Percentiles rank a stretch among this genome's conserved stretches.
Conservation (phyloP, 1,140 invertebrate genomes). For the Pantala flavescens region DNA sequence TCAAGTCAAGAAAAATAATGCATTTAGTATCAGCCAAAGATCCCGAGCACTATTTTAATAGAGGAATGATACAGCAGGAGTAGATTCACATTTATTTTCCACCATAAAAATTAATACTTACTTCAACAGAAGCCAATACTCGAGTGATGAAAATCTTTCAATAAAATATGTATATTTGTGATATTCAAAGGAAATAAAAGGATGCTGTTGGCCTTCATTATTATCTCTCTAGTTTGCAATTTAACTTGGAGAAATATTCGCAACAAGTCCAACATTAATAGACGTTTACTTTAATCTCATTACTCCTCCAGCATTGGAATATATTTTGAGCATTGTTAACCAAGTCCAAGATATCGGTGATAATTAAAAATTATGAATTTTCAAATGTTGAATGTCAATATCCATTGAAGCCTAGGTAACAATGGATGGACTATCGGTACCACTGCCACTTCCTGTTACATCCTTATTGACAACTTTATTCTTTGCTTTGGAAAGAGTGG, state of each 20-base stretch:
- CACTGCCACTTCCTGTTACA: constrained; percentile 57
- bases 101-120: neutral
- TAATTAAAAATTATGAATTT: neutral
- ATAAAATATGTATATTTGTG: neutral
- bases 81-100: neutral
- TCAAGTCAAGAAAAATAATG: too few relatives aligned
- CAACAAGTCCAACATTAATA: too few relatives aligned
- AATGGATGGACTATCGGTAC: constrained; percentile 52
- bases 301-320: neutral
- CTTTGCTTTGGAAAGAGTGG: constrained; percentile 65
- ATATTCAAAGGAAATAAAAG: neutral
- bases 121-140: neutral
- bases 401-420: neutral
- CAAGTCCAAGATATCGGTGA: neutral
- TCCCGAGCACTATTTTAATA: neutral
- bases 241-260: too few relatives aligned
- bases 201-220: neutral
- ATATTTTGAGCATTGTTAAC: neutral
- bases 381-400: too few relatives aligned
- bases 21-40: too few relatives aligned
- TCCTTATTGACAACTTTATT: constrained; percentile 46
- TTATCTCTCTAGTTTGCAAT: too few relatives aligned
- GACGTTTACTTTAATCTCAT: too few relatives aligned
- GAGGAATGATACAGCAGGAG: neutral
- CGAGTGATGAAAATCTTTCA: neutral